Percentiles rank a stretch among this genome's conserved stretches.
phyloP scores from a whole-genome alignment of 2,113 vertebrate species.

The Rhinogobius similis region DNA sequence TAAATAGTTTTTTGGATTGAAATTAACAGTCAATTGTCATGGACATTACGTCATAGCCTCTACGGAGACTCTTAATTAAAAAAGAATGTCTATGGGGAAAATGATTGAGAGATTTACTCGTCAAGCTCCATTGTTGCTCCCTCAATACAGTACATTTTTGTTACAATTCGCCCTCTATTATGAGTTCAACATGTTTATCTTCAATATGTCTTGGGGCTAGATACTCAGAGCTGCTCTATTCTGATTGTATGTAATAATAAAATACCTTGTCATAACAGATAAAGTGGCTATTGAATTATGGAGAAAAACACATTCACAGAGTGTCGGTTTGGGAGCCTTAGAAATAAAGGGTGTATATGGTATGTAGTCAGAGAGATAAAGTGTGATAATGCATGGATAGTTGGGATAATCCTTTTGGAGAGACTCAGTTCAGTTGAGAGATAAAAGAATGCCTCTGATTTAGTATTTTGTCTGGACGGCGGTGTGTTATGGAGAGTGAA shows the following conservation, averaged over 20 bases:
- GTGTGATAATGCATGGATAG: slow-evolving; percentile 33
- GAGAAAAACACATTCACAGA: not conserved
- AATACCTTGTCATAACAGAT: not conserved
- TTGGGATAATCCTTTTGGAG: slow-evolving; percentile 29
- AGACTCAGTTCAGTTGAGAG: slow-evolving; percentile 14
- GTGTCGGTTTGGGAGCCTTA: not conserved
- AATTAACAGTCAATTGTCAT: no score
- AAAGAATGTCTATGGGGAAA: no score
- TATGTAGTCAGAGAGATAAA: slow-evolving; percentile 18
- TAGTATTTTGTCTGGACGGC: slow-evolving; percentile 7
- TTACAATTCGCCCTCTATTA: no score
- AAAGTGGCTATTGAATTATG: slow-evolving; percentile 16
- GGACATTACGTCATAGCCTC: no score
- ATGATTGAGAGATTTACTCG: no score
- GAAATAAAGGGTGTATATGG: slow-evolving; percentile 23
- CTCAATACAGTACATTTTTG: no score
- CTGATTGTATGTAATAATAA: not conserved
- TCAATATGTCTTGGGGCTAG: no score
- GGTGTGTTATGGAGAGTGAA: slow-evolving; percentile 34
- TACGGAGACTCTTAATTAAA: no score
- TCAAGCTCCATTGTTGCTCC: no score
- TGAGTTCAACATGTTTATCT: no score
- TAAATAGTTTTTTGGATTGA: no score
- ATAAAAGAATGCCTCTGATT: slow-evolving; percentile 31
- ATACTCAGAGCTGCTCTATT: no score